These are phyloP conservation scores for Poeciliopsis infans DNA, from an alignment of 2,797 vertebrate species.

Conservation along the genomic window DNA sequence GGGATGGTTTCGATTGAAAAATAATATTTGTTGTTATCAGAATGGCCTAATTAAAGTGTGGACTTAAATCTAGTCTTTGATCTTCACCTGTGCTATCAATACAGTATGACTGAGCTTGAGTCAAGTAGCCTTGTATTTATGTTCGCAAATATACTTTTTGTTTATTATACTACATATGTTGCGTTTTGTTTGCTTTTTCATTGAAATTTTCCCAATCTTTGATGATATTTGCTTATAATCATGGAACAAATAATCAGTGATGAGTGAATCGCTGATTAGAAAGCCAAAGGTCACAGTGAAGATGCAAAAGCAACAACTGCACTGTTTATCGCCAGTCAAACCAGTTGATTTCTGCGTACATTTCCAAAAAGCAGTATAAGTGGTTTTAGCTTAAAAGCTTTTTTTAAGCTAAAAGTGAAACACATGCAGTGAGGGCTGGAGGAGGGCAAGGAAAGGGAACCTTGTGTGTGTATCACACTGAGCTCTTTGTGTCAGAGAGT, in stretches of 20 bases:
- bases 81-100: not conserved
- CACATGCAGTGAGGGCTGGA: slow-evolving; percentile 13
- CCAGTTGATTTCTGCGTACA: not conserved
- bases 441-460: slow-evolving; percentile 18
- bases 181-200: not conserved
- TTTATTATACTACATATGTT: not conserved
- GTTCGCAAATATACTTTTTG: not conserved
- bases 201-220: not conserved
- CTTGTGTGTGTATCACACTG: slow-evolving; percentile 56
- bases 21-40: not conserved
- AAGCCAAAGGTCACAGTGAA: not conserved
- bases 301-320: not conserved
- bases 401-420: slow-evolving; percentile 44
- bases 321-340: slow-evolving; percentile 22
- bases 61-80: not conserved
- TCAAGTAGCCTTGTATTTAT: not conserved
- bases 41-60: not conserved
- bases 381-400: slow-evolving; percentile 17
- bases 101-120: not conserved
- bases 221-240: slow-evolving; percentile 39
- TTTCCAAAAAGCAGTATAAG: not conserved
- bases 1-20: not conserved
- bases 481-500: slow-evolving; percentile 64
- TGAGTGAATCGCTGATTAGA: not conserved
- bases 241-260: not conserved